phyloP scores from a whole-genome alignment of 2,113 vertebrate genomes.

The Pseudopipra pipra region DNA sequence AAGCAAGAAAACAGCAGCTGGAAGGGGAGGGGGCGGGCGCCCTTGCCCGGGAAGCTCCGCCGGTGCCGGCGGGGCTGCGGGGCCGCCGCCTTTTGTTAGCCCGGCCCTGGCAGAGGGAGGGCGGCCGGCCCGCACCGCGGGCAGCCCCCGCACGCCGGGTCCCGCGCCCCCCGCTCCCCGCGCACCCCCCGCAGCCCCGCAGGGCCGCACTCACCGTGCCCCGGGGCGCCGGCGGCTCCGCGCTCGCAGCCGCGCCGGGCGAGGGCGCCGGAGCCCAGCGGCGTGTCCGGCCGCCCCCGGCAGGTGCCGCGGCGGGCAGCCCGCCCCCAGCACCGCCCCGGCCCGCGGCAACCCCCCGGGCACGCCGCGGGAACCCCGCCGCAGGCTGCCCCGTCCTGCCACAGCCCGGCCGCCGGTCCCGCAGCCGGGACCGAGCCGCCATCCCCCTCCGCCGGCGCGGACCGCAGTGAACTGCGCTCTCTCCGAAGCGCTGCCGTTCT shows the following conservation, averaged over 20 bases:
- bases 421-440: neutral
- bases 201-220: constrained; percentile 38
- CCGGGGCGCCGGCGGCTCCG: neutral
- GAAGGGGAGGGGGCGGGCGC: neutral
- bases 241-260: neutral
- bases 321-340: constrained; percentile 4
- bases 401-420: too few species aligned
- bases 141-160: neutral
- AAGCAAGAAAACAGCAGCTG: rapidly evolving
- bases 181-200: neutral
- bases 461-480: neutral
- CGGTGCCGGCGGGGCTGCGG: neutral
- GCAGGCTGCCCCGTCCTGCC: too few species aligned
- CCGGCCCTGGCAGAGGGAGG: neutral
- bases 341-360: neutral
- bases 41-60: neutral
- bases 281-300: neutral
- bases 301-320: neutral
- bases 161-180: neutral
- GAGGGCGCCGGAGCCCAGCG: neutral
- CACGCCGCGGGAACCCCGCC: too few species aligned
- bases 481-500: neutral
- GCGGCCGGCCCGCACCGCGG: neutral
- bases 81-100: neutral
- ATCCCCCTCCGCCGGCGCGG: neutral